A percentile compares a stretch with the other conserved stretches of the same genome.
phyloP scores from a whole-genome alignment of 2,888 invertebrate species.

The Heliconius ethilla region DNA sequence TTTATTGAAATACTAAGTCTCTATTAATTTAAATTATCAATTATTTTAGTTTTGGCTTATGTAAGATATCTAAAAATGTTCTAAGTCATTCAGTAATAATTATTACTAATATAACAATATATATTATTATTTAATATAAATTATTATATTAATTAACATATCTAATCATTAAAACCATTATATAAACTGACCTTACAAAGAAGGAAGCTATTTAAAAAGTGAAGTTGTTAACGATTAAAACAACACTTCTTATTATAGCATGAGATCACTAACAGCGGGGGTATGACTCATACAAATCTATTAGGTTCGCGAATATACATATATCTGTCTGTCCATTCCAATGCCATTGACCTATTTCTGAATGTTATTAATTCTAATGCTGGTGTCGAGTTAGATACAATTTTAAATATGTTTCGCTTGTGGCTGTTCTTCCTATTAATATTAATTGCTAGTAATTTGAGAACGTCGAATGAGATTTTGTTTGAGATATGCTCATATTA shows the following conservation, averaged over 20 bases:
- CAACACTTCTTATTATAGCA: slow-evolving; percentile 33
- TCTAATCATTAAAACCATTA: background rate
- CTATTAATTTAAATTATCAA: no score
- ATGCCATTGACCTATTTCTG: slow-evolving; percentile 68
- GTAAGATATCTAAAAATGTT: background rate
- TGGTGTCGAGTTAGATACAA: slow-evolving; percentile 32
- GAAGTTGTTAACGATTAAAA: slow-evolving; percentile 34
- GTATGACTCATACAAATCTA: slow-evolving; percentile 63
- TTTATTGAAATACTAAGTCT: no score
- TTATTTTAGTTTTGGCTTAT: no score
- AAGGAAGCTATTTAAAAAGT: slow-evolving; percentile 38
- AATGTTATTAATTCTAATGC: slow-evolving; percentile 48
- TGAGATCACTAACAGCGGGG: slow-evolving; percentile 49
- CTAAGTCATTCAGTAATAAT: background rate
- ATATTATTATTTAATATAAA: no score
- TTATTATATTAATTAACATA: background rate
- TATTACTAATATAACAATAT: no score
- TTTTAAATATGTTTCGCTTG: slow-evolving; percentile 28
- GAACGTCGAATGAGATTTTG: no score
- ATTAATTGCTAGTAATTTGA: slow-evolving; percentile 46
- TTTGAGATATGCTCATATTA: no score
- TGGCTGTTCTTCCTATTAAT: slow-evolving; percentile 38
- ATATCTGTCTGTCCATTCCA: slow-evolving; percentile 55
- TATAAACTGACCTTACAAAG: slow-evolving; percentile 31
- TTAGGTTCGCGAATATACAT: slow-evolving; percentile 59